Evolutionary conservation across 2,113 vertebrate species (phyloP).

Genomic region (Irena cyanogastra): DNA sequence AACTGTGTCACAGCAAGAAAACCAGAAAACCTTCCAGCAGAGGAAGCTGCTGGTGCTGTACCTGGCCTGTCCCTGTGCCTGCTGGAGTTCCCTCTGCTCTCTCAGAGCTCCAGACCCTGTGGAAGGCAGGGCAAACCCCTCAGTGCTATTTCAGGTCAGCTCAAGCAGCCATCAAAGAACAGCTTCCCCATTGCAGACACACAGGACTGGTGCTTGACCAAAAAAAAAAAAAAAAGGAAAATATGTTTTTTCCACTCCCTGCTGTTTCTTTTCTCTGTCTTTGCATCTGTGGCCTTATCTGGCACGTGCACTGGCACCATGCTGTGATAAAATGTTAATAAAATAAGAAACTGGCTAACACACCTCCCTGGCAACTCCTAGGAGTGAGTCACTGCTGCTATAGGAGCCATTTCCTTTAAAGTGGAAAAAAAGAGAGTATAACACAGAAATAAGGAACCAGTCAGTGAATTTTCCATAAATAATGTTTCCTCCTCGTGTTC

Average conservation of each 20-base stretch:
- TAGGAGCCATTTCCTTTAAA: slow-evolving; percentile 1
- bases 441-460: slow-evolving; percentile 17
- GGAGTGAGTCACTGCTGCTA: slow-evolving; percentile 16
- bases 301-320: background rate
- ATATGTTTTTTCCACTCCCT: background rate
- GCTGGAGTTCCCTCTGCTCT: background rate
- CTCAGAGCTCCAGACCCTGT: background rate
- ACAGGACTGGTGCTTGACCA: background rate
- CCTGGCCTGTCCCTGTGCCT: background rate
- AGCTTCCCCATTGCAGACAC: background rate
- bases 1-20: background rate
- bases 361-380: background rate
- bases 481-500: background rate
- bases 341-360: background rate
- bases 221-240: background rate
- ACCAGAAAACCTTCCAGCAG: background rate
- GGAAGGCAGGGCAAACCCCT: background rate
- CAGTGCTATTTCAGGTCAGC: background rate
- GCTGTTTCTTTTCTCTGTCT: background rate
- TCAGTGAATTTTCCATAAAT: slow-evolving; percentile 37
- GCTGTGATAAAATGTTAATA: slow-evolving; percentile 29
- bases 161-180: background rate
- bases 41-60: background rate
- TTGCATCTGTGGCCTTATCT: background rate
- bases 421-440: slow-evolving; percentile 22